Base-by-base conservation (phyloP, 1,140 invertebrate species). In the Cyphomyrmex costatus region DNA sequence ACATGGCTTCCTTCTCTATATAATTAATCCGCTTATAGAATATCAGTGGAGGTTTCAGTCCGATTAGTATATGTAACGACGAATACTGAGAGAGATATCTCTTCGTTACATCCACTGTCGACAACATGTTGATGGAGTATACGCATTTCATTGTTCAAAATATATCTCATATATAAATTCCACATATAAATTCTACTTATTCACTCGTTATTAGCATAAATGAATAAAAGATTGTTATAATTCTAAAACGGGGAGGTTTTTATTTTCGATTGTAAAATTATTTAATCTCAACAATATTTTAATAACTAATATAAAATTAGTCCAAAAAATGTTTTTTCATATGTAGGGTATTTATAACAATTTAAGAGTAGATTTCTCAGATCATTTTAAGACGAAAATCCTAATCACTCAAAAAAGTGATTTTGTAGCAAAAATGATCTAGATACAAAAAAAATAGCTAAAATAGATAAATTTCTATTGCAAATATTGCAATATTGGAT, bases 21-120 rank as follows among this genome's bases (percentile, higher is more conserved):
- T 61, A 85, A 56, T 76, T 89, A 89, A 89, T 89, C 87, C 70
- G 71, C 71, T 89, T 88, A 65, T 65, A 60, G 12, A 49, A 71
- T 66, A 63, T 61, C 68, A 77, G 27, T 24, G 51, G 58, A 78
- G 89, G 85, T 61, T 90, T 90, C 85, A 49, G 46, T 68, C 27
- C n/a, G 63, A 89, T 90, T 58, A 79, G 21, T 63, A 33, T 63
- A 33, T 24, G 51, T 78, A 61, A 73, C 49, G 14, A 56, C 27
- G 74, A 66, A 80, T 61, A 51, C 68, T 30, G 27, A 66, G n/a
- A 61, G 10, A 65, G 21, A 42, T 42, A 56, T 46, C 51, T 46
- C 19, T 49, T 27, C 33, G 49, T 80, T 60, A 60, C n/a, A 42
- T 61, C 8, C 14, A 12, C 19, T 61, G 27, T 83, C 68, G 24